These are phyloP conservation scores for Branchinecta lindahli DNA, from an alignment of 1,140 invertebrate genomes.

Conservation along the genomic window DNA sequence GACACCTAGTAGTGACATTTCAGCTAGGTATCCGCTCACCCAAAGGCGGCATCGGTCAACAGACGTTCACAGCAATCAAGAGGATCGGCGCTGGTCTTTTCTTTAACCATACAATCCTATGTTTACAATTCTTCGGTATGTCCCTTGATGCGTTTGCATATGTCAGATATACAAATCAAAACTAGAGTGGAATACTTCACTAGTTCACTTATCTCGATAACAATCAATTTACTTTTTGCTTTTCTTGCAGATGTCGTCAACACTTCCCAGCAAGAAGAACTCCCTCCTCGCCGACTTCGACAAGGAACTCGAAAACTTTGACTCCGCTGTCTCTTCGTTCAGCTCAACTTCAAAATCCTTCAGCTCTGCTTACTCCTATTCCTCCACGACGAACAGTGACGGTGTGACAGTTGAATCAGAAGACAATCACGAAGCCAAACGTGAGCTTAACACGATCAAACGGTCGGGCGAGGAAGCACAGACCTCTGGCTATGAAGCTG, in stretches of 20 bases:
- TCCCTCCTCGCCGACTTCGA: neutral
- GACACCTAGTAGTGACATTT: too few relatives aligned
- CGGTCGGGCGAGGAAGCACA: neutral
- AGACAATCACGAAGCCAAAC: neutral
- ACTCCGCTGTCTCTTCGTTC: neutral
- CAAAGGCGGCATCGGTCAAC: too few relatives aligned
- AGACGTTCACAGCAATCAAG: too few relatives aligned
- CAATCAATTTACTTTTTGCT: neutral
- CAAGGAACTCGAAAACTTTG: neutral
- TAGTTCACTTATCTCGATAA: neutral
- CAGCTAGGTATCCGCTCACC: too few relatives aligned
- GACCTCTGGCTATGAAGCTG: neutral
- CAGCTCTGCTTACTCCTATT: neutral
- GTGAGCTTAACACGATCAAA: neutral
- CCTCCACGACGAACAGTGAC: neutral
- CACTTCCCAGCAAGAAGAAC: neutral
- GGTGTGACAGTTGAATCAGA: constrained; percentile 5
- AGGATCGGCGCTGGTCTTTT: too few relatives aligned
- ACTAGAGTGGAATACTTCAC: too few relatives aligned
- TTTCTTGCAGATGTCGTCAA: neutral
- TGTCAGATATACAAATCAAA: too few relatives aligned
- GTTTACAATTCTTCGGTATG: too few relatives aligned
- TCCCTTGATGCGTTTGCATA: too few relatives aligned
- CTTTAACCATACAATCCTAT: too few relatives aligned
- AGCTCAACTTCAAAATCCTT: neutral